These are phyloP conservation scores for Erebia ligea DNA, from an alignment of 2,888 invertebrate genomes.

Conservation along the genomic window DNA sequence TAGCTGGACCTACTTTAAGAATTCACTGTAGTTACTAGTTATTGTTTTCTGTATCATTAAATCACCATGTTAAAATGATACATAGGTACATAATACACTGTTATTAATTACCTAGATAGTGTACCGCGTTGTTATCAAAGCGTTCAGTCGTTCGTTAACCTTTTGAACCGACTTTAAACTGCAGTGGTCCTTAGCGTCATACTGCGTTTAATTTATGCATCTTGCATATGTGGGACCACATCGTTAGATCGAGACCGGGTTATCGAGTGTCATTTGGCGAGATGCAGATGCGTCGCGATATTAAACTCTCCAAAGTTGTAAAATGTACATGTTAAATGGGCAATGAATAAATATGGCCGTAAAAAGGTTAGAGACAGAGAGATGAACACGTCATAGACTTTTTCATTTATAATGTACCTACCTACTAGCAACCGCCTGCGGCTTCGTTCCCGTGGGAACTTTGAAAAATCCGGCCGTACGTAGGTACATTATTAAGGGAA, in stretches of 20 bases:
- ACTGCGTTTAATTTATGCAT: constrained; percentile 40
- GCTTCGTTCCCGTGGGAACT: no score
- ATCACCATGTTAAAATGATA: no score
- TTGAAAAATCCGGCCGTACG: no score
- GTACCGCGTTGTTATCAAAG: constrained; percentile 12
- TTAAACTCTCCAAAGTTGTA: constrained; percentile 23
- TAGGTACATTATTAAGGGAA: no score
- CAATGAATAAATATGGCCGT: background rate
- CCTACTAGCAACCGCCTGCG: no score
- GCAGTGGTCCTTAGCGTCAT: constrained; percentile 35
- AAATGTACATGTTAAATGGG: constrained; percentile 2
- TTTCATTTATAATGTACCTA: no score
- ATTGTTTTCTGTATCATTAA: no score
- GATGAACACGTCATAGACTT: no score
- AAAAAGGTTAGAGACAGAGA: no score
- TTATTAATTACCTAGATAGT: background rate
- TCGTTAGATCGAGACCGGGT: constrained; percentile 39
- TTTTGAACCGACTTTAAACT: constrained; percentile 30
- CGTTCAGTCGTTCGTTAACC: constrained; percentile 35
- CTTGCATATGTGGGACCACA: constrained; percentile 30
- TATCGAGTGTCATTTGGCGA: constrained; percentile 44
- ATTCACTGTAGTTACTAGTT: no score
- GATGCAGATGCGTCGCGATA: constrained; percentile 21
- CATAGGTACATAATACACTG: background rate
- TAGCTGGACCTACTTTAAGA: no score